Evolutionary conservation across 1,140 invertebrate genomes (phyloP).

Genomic region (Thaumatotibia leucotreta): DNA sequence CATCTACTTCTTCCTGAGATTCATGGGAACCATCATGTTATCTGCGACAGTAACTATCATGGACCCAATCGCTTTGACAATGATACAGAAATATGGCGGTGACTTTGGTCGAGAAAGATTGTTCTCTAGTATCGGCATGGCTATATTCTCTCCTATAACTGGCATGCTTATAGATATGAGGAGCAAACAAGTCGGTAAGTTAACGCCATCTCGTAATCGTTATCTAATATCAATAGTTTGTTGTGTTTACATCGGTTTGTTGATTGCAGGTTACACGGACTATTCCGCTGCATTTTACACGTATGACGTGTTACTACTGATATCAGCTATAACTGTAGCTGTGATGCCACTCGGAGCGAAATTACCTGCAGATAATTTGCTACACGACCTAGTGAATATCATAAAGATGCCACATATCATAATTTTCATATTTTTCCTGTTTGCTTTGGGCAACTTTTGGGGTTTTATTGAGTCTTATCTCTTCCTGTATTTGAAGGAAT

Average conservation of each 20-base stretch:
- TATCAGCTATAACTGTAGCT: slow-evolving; percentile 82
- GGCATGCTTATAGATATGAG: slow-evolving; percentile 86
- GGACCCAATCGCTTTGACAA: slow-evolving; percentile 88
- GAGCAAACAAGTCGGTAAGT: slow-evolving; percentile 76
- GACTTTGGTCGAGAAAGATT: slow-evolving; percentile 88
- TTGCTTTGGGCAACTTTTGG: slow-evolving; percentile 87
- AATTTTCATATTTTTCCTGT: slow-evolving; percentile 86
- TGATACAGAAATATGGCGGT: slow-evolving; percentile 87
- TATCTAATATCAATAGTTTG: slow-evolving; percentile 61
- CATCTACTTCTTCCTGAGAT: slow-evolving; percentile 86
- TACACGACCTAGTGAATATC: slow-evolving; percentile 83
- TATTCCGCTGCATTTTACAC: slow-evolving; percentile 88
- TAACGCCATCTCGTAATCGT: slow-evolving; percentile 48
- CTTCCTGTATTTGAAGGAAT: slow-evolving; percentile 88
- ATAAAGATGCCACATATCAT: slow-evolving; percentile 85
- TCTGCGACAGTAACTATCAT: slow-evolving; percentile 87
- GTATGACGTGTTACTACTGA: slow-evolving; percentile 82
- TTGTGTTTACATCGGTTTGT: slow-evolving; percentile 49
- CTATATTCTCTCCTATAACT: slow-evolving; percentile 87
- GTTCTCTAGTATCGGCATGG: slow-evolving; percentile 88
- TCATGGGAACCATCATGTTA: slow-evolving; percentile 85
- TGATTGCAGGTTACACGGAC: slow-evolving; percentile 82
- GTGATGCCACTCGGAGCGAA: slow-evolving; percentile 85
- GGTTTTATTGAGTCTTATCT: slow-evolving; percentile 91
- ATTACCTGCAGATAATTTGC: slow-evolving; percentile 83